Percentiles rank a stretch among this genome's conserved stretches.
Evolutionary conservation across 2,888 invertebrate genomes (phyloP).

Genomic region (Oxycera nigricornis): DNA sequence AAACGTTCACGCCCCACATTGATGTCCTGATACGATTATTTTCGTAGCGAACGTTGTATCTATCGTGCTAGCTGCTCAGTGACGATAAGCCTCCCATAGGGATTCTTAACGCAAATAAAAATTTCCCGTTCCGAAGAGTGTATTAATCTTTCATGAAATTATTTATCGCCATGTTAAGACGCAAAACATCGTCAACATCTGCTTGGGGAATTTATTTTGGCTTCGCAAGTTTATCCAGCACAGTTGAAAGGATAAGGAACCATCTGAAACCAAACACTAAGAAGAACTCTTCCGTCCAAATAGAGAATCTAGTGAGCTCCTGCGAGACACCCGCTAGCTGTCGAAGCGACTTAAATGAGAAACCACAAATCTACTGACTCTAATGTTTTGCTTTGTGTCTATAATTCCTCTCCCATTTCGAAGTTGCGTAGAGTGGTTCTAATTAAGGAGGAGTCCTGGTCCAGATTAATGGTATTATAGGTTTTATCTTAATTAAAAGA

Average conservation of each 20-base stretch:
- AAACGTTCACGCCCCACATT: not conserved
- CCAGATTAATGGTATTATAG: slow-evolving; percentile 37
- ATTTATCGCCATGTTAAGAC: slow-evolving; percentile 26
- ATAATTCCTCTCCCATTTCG: not conserved
- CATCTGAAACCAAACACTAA: not conserved
- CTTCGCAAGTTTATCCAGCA: not conserved
- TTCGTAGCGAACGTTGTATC: too few relatives aligned
- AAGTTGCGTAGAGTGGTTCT: slow-evolving; percentile 33
- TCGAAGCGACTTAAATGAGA: not conserved
- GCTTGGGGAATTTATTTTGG: not conserved
- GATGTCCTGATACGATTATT: not conserved
- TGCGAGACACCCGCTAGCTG: not conserved
- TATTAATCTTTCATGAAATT: slow-evolving; percentile 35
- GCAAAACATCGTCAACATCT: slow-evolving; percentile 15
- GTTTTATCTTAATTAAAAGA: slow-evolving; percentile 42
- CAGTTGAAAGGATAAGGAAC: too few relatives aligned
- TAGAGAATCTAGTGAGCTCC: not conserved
- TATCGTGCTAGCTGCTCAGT: too few relatives aligned
- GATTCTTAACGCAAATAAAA: slow-evolving; percentile 1
- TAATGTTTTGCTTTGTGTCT: slow-evolving; percentile 5
- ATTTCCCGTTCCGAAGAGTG: slow-evolving; percentile 14
- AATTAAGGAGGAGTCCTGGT: slow-evolving; percentile 33
- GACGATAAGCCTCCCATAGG: not conserved
- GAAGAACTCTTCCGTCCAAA: not conserved
- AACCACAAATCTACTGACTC: slow-evolving; percentile 14